Conservation (phyloP, 2,797 vertebrate genomes). For the Sternotherus odoratus region DNA sequence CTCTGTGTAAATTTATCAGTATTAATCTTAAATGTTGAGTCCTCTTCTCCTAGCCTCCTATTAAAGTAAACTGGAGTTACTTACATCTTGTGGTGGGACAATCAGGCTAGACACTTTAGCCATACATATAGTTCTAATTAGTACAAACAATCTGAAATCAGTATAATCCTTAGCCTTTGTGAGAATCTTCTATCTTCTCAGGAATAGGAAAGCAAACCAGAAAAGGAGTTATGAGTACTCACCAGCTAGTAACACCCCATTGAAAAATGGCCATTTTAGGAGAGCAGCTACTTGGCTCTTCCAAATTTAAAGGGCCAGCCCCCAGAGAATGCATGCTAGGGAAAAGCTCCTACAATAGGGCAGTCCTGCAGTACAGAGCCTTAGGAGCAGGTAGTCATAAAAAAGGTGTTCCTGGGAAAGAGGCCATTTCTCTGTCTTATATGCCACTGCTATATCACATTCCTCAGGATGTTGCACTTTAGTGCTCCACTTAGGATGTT, state of each 20-base stretch:
- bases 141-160: neutral
- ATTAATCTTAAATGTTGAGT: neutral
- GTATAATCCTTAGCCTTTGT: neutral
- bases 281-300: neutral
- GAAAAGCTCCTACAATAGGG: neutral
- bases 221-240: neutral
- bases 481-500: neutral
- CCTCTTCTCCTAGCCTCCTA: neutral
- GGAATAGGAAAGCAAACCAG: neutral
- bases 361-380: neutral
- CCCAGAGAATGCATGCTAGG: neutral
- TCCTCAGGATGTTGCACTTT: neutral
- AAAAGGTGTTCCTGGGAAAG: accelerated
- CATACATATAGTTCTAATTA: neutral
- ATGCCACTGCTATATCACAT: neutral
- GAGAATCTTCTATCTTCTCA: neutral
- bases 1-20: neutral
- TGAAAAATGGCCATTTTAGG: neutral
- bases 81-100: neutral
- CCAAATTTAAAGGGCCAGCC: neutral
- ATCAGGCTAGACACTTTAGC: neutral
- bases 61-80: neutral
- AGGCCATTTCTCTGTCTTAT: neutral
- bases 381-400: neutral
- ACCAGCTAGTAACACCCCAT: neutral